Conservation (phyloP, 1,140 invertebrate species). For the Atta texana region DNA sequence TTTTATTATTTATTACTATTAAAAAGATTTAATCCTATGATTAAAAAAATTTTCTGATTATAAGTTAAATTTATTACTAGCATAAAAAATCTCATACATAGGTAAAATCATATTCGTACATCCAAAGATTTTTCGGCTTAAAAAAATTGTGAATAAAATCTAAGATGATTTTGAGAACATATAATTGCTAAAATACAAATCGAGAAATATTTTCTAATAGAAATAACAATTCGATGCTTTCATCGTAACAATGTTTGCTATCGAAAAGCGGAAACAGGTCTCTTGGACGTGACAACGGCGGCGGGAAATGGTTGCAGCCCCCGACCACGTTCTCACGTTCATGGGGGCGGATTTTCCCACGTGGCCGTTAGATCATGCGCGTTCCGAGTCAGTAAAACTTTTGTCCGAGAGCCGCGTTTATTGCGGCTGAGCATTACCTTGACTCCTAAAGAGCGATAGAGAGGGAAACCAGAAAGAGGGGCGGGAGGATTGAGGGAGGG, state of each 20-base stretch:
- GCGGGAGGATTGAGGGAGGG: slow-evolving; percentile 23
- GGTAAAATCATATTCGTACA: not conserved
- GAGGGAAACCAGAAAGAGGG: slow-evolving; percentile 65
- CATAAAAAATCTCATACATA: not conserved
- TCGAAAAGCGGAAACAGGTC: slow-evolving; percentile 31
- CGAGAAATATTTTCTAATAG: not conserved
- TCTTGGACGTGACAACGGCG: not conserved
- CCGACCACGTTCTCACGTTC: slow-evolving; percentile 65
- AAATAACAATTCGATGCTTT: not conserved
- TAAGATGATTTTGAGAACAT: not conserved
- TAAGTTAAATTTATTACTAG: not conserved
- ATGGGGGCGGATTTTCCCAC: slow-evolving; percentile 80
- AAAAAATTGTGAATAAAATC: slow-evolving; percentile 5
- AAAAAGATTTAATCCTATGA: not conserved
- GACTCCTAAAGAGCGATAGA: slow-evolving; percentile 72
- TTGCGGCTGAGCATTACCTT: slow-evolving; percentile 82
- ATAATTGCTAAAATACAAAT: slow-evolving; percentile 9
- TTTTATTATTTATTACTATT: not conserved
- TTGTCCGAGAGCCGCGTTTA: slow-evolving; percentile 80
- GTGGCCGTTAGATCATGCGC: slow-evolving; percentile 83
- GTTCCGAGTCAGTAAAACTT: slow-evolving; percentile 72
- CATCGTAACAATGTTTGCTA: not conserved
- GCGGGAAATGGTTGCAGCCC: slow-evolving; percentile 38
- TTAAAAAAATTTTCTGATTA: not conserved
- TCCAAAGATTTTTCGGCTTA: not conserved